Base-by-base conservation (phyloP, 2,888 invertebrate species). In the Nephrotoma guestfalica region DNA sequence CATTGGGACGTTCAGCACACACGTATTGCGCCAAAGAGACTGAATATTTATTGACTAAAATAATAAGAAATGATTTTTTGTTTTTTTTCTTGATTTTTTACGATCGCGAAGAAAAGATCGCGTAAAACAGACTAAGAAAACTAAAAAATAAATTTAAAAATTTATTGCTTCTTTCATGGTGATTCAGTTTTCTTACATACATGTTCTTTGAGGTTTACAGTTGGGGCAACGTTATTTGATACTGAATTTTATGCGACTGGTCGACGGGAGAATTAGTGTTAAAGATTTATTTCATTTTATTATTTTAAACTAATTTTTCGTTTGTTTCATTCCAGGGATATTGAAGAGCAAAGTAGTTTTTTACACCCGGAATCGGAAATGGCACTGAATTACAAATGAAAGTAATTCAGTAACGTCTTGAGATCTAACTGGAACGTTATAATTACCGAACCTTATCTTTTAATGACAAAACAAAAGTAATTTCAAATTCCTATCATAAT, bases 21-120 rank as follows among this genome's bases (percentile, higher is more conserved):
- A 89, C 89, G 89, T 90, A 89, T 89, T 89, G 89, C 90, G 89
- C 89, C 88, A 89, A 89, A 89, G 89, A 90, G 89, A 89, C 89
- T 89, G 88, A 84, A 42, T 84, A 84, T 84, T 84, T 41, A 41
- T 41, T 41, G 42, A 84, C 42, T 84, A 41, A 41, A 84, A 41
- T 84, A 41, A 84, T 41, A 84, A 84, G 42, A 84, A 84, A 84
- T 84, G 84, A 41, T 41, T 41, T 84, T 84, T 84, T 41, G 41
- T 84, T 41, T 84, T n/a, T 84, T 41, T 84, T 84, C 84, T 84
- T 84, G n/a, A 84, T 84, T 84, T 47, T 47, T 41, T 84, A 41
- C 84, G 84, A 84, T 84, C 84, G 84, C 41, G 42, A 84, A 84
- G 84, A 84, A 84, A 84, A 84, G 71, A 71, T 71, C 71, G 71